Evolutionary conservation across 2,888 invertebrate species (phyloP).

Genomic region (Drosophila helvetica): DNA sequence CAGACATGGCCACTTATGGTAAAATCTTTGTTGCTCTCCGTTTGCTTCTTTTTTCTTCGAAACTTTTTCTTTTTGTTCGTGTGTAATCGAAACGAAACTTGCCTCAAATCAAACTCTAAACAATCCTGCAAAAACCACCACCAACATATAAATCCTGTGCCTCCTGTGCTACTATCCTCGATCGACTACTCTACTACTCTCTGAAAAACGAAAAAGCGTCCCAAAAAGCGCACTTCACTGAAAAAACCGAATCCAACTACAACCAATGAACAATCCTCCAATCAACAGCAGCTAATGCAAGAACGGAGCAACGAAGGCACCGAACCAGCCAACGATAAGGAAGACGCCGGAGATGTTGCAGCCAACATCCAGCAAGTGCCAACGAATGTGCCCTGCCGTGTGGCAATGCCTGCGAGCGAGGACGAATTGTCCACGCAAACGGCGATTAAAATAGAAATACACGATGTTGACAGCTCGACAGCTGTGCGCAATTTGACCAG

Average conservation of each 20-base stretch:
- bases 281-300: conserved; percentile 79
- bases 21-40: conserved; percentile 78
- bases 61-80: conserved; percentile 60
- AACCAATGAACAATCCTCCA: conserved; percentile 72
- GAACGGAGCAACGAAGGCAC: conserved; percentile 29
- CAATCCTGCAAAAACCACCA: conserved; percentile 34
- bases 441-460: conserved; percentile 78
- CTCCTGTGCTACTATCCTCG: conserved; percentile 51
- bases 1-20: conserved; percentile 74
- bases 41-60: conserved; percentile 76
- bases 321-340: conserved; percentile 32
- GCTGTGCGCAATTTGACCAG: conserved; percentile 47
- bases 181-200: neutral
- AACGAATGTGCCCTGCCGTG: conserved; percentile 39
- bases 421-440: conserved; percentile 77
- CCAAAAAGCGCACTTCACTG: conserved; percentile 81
- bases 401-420: conserved; percentile 54
- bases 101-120: conserved; percentile 27
- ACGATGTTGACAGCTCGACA: conserved; percentile 62
- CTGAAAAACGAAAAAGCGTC: conserved; percentile 63
- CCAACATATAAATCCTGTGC: conserved; percentile 41
- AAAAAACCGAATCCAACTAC: conserved; percentile 77
- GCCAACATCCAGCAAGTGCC: conserved; percentile 39
- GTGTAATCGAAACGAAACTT: conserved; percentile 24
- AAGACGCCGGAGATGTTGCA: conserved; percentile 34